Evolutionary conservation across 2,888 invertebrate species (phyloP).

Genomic region (Corbicula japonica): DNA sequence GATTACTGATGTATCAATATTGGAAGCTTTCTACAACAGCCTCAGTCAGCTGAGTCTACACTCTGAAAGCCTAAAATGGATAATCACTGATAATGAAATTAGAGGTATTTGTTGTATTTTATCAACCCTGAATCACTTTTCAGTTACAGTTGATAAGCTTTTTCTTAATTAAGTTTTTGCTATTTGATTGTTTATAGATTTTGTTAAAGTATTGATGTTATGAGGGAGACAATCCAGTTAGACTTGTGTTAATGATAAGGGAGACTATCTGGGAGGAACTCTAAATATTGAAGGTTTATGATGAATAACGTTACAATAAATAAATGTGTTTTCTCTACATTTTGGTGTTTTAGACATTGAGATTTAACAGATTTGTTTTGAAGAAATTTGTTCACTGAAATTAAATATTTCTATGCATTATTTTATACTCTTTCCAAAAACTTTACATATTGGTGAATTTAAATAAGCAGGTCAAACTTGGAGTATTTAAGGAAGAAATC

Average conservation of each 20-base stretch:
- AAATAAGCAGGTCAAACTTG: not conserved
- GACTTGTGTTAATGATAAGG: too few species aligned
- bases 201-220: not conserved
- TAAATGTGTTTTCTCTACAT: too few species aligned
- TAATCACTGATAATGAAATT: slow-evolving; percentile 18
- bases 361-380: not conserved
- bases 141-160: too few species aligned
- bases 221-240: too few species aligned
- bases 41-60: slow-evolving; percentile 24
- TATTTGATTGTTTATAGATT: not conserved
- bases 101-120: too few species aligned
- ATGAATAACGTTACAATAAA: too few species aligned
- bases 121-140: too few species aligned
- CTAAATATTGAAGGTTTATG: too few species aligned
- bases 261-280: too few species aligned
- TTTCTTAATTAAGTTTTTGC: not conserved
- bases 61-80: slow-evolving; percentile 23
- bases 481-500: not conserved
- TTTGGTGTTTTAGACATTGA: too few species aligned
- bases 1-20: slow-evolving; percentile 12
- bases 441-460: not conserved
- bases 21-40: slow-evolving; percentile 37
- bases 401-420: not conserved
- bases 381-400: not conserved
- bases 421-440: not conserved